Base-by-base conservation (phyloP, 1,140 invertebrate species). In the Drosophila ercepeae region DNA sequence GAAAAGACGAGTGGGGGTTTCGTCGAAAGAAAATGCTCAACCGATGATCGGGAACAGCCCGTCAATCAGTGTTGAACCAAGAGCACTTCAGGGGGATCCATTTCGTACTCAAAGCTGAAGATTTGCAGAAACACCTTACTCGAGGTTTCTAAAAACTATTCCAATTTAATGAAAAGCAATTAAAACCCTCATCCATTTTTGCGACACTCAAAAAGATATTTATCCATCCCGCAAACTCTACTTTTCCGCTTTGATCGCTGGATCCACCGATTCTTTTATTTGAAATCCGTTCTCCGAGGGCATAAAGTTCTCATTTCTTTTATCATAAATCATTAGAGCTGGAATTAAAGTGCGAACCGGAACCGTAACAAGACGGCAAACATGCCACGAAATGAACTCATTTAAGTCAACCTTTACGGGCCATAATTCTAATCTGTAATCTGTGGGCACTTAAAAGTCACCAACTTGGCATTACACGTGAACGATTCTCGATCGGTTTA, bases 341-440 rank as follows among this genome's bases (percentile, higher is more conserved):
- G 64, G 73, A 88, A 84, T 84, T 86, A 74, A 74, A 84, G 36
- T 29, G 11, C 21, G 7, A 73, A 49, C 72, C 81, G 81, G 81
- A 84, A 83, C 78, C 81, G 42, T 32, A 67, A 49, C 63, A 67
- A 67, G 39, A 55, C 51, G 42, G 41, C 27, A 5, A 45, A 46
- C 44, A 55, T 53, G 44, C 72, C 59, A 77, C 49, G 54, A 61
- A 88, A 76, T 63, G 44, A 84, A 73, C 63, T 69, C 81, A 84
- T 84, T 76, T 70, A 49, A 52, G 61, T 48, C 41, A 49, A 61
- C 36, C 36, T 86, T 86, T 63, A 82, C 55, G 69, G 72, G 59
- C 76, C 51, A 77, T 88, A 88, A 81, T 86, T 88, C 82, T 86
- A 81, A 86, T 86, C 81, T 73, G 36, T 74, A 67, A 81, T 86